Conservation (phyloP, 1,140 invertebrate genomes). For the Zelostemma sp. region DNA sequence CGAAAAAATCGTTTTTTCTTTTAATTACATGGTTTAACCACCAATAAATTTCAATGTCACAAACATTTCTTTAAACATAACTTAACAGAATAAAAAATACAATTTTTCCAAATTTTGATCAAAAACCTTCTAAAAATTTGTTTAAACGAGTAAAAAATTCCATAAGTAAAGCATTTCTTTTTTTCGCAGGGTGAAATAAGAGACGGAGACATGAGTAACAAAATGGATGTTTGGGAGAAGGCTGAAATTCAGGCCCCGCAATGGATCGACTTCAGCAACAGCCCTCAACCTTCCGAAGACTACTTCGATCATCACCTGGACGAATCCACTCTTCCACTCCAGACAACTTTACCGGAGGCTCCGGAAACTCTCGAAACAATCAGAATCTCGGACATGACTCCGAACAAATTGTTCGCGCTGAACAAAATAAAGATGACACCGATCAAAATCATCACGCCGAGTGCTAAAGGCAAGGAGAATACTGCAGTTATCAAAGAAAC, state of each 20-base stretch:
- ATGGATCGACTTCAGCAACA: constrained; percentile 58
- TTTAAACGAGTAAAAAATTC: too few relatives aligned
- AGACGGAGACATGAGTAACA: too few relatives aligned
- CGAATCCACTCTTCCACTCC: constrained; percentile 19
- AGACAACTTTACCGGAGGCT: constrained; percentile 22
- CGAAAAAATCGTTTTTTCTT: too few relatives aligned
- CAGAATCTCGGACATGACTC: constrained; percentile 9
- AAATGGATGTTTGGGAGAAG: constrained; percentile 33
- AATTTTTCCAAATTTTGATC: too few relatives aligned
- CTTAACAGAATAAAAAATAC: too few relatives aligned
- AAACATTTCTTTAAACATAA: too few relatives aligned
- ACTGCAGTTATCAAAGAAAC: constrained; percentile 24
- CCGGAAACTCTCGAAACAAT: not conserved
- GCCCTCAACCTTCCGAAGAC: constrained; percentile 44
- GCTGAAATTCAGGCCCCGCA: constrained; percentile 53
- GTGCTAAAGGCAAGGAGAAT: constrained; percentile 37
- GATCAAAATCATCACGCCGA: constrained; percentile 42
- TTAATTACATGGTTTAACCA: too few relatives aligned
- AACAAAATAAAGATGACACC: constrained; percentile 43
- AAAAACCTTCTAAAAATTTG: too few relatives aligned
- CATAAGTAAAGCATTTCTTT: too few relatives aligned
- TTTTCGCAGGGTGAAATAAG: too few relatives aligned
- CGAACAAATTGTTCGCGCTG: constrained; percentile 36
- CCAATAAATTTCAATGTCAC: too few relatives aligned
- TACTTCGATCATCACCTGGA: constrained; percentile 51